Base-by-base conservation (phyloP, 2,797 vertebrate species). In the Knipowitschia caucasica region DNA sequence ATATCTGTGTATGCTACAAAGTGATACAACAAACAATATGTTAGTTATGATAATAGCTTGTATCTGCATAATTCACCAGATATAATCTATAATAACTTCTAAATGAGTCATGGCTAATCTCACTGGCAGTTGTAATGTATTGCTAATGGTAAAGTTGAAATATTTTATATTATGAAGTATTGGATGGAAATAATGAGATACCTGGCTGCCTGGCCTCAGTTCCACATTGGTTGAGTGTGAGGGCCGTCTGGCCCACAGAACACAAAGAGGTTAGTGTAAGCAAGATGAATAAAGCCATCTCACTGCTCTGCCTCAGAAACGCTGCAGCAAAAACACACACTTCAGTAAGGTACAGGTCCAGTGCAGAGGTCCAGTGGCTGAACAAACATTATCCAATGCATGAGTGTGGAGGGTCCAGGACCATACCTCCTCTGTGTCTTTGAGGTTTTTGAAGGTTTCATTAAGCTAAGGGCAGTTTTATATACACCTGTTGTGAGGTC, bases 1-100 rank as follows among this genome's bases (percentile, higher is more conserved):
- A 89, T 88, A 61, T 90, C 89, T 6, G 78, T 88, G 74, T 85
- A 84, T 49, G 75, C 90, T 91, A 70, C n/a, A n/a, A n/a, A n/a
- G n/a, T n/a, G n/a, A n/a, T n/a, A n/a, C n/a, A n/a, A n/a, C n/a
- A n/a, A n/a, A n/a, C n/a, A n/a, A n/a, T n/a, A n/a, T n/a, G n/a
- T n/a, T n/a, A n/a, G n/a, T 20, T 40, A 4, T 23, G 5, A 18
- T 21, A 40, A 11, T 17, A 12, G 14, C 12, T 10, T 18, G 20
- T 23, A 2, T 18, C 9, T 40, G 10, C 35, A 38, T 0, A 38
- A 38, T 38, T 1, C 3, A 38, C 1, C 18, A 17, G 36, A 20
- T 18, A 38, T 20, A 17, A 36, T 15, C 17, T 8, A 20, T 38
- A 8, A 17, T 38, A 8, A 18, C 7, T 10, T 38, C 35, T 38